Conservation (phyloP, 2,113 vertebrate genomes). For the Candoia aspera region DNA sequence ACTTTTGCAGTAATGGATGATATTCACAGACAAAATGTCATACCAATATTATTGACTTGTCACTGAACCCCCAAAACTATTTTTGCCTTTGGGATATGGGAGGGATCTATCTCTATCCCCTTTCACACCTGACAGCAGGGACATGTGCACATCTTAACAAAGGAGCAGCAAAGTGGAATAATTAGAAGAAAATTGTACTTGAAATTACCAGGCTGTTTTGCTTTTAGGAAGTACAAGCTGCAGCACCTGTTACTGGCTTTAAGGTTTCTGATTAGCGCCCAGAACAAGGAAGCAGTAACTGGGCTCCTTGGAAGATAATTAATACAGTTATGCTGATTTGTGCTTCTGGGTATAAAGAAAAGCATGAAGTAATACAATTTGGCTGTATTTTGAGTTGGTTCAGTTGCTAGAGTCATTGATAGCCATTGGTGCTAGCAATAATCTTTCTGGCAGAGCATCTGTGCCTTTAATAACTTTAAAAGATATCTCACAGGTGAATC, state of each 20-base stretch:
- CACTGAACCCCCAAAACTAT: background rate
- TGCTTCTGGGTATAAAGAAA: background rate
- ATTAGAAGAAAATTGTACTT: background rate
- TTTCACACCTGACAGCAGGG: background rate
- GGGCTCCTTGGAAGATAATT: background rate
- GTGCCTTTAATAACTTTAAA: background rate
- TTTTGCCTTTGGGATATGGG: background rate
- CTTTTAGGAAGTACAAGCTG: background rate
- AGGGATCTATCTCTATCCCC: background rate
- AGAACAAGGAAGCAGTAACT: background rate
- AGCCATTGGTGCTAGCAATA: background rate
- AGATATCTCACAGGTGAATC: background rate
- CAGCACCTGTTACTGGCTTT: background rate
- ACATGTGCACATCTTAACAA: background rate
- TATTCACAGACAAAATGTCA: constrained; percentile 7
- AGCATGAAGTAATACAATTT: background rate
- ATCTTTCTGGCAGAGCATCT: background rate
- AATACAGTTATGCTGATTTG: background rate
- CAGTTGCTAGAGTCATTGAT: background rate
- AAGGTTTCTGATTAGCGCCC: background rate
- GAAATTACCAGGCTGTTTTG: background rate
- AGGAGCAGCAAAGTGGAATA: background rate
- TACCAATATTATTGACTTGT: background rate
- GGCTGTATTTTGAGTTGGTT: background rate
- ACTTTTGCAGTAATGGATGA: background rate